Percentiles rank a stretch among this genome's conserved stretches.
phyloP scores from a whole-genome alignment of 1,140 invertebrate genomes.

The Zeugodacus cucurbitae region DNA sequence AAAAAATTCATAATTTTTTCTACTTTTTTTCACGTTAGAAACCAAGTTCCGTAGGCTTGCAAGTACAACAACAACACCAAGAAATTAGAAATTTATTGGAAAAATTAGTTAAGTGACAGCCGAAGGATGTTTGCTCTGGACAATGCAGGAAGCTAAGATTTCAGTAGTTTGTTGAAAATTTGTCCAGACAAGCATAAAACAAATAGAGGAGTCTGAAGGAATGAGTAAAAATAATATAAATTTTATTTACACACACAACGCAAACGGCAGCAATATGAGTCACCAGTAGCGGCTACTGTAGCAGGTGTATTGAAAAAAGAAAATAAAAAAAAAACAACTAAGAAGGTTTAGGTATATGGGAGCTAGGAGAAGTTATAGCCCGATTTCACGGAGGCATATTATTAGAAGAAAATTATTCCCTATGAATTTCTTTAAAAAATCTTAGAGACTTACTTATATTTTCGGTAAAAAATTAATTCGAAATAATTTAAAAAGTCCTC shows the following conservation, averaged over 20 bases:
- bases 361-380: too few relatives aligned
- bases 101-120: not conserved
- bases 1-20: too few relatives aligned
- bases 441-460: too few relatives aligned
- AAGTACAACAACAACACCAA: not conserved
- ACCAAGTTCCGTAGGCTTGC: not conserved
- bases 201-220: not conserved
- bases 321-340: not conserved
- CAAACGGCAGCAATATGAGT: not conserved
- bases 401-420: too few relatives aligned
- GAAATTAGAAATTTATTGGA: not conserved
- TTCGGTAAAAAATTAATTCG: too few relatives aligned
- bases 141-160: not conserved
- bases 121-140: not conserved
- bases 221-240: not conserved
- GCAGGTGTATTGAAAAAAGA: not conserved
- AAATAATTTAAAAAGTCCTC: too few relatives aligned
- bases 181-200: not conserved
- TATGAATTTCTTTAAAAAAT: too few relatives aligned
- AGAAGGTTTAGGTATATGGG: not conserved
- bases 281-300: not conserved
- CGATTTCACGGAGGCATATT: too few relatives aligned
- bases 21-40: too few relatives aligned
- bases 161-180: constrained; percentile 3
- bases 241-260: not conserved